Evolutionary conservation across 2,888 invertebrate species (phyloP).

Genomic region (Heliothis peltigera): DNA sequence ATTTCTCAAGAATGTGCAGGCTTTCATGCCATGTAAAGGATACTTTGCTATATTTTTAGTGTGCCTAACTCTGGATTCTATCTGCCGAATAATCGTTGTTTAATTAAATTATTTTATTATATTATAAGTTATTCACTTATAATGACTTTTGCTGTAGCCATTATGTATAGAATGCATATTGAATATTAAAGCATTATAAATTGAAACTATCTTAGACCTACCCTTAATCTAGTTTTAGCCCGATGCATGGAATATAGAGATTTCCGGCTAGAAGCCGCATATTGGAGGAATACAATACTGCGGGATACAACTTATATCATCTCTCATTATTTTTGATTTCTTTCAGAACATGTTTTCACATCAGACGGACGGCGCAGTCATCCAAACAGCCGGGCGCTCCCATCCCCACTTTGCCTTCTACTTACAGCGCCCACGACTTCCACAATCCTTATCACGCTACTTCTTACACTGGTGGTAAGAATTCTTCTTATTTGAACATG

Average conservation of each 20-base stretch:
- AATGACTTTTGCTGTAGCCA: no score
- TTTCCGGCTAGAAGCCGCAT: no score
- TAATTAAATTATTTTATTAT: no score
- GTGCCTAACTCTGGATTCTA: neutral
- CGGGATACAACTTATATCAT: no score
- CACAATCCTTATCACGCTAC: constrained; percentile 91
- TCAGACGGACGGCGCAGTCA: constrained; percentile 95
- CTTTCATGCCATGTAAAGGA: no score
- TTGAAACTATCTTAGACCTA: no score
- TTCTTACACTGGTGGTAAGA: constrained; percentile 87
- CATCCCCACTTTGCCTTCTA: constrained; percentile 96
- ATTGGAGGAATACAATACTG: no score
- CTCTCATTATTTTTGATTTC: constrained; percentile 53
- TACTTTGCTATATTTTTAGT: neutral
- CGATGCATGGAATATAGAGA: no score
- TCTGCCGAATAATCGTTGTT: neutral
- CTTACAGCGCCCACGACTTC: constrained; percentile 98
- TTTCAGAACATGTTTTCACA: constrained; percentile 96
- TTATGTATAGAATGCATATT: no score
- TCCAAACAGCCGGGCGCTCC: constrained; percentile 92
- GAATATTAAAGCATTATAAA: no score
- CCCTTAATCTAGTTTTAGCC: no score
- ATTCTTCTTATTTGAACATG: neutral
- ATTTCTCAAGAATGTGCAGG: neutral
- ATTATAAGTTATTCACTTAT: no score